Base-by-base conservation (phyloP, 2,797 vertebrate genomes). In the Coregonus sp. region DNA sequence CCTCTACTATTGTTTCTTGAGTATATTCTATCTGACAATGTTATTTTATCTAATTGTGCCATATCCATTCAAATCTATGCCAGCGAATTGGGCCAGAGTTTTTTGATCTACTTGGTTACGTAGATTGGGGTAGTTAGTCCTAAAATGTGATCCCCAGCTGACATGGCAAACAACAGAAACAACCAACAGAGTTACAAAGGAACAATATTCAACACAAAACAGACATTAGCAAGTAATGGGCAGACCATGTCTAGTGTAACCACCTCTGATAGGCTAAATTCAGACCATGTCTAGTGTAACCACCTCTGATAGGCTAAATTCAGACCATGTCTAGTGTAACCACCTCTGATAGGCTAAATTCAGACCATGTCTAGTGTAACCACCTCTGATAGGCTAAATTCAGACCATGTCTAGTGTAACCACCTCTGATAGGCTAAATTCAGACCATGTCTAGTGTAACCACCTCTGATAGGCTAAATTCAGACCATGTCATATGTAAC, bases 181-280 rank as follows among this genome's bases (percentile, higher is more conserved):
- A 75, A 78, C 67, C 65, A 66, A 80, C 73, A 66, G 70, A 71
- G 14, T 31, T 70, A 76, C 70, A 73, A 73, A 76, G 15, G 56
- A 76, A 77, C 63, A 75, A 75, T 76, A 79, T 67, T 73, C 40
- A 79, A 82, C 82, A 84, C 73, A 47, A 69, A 78, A 80, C 80
- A 81, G 52, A 74, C 3, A 35, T 35, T 68, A 68, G 33, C 33
- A 3, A 35, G 33, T 68, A 29, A 35, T 33, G 37, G 5, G 31
- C 15, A 33, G 33, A 12, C 33, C 31, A 68, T 37, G 1, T 47
- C 35, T 20, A 25, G 12, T 14, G 14, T 4, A 9, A 25, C 25
- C 25, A 9, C 7, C n/a, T 61, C 59, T 61, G 20, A 61, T 20
- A 25, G 59, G 40, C 40, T 2, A 47, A 47, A 47, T 47, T 47